Conservation (phyloP, 92 coral and sea anemone genomes). For the Epizoanthus illoricatus region DNA sequence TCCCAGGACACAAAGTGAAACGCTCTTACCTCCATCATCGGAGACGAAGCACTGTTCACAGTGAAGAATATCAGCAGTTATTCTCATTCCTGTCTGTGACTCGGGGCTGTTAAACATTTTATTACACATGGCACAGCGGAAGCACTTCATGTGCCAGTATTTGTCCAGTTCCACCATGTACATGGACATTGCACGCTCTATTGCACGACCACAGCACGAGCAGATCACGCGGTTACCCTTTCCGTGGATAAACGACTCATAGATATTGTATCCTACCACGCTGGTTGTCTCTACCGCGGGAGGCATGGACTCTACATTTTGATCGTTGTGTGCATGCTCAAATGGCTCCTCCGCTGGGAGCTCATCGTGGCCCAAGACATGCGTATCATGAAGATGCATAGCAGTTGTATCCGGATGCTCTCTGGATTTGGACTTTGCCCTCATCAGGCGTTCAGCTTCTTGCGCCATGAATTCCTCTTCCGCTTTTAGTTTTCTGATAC, state of each 20-base stretch:
- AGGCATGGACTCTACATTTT: constrained; percentile 8
- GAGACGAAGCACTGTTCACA: constrained; percentile 86
- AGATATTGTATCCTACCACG: constrained; percentile 62
- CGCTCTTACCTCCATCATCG: constrained; percentile 65
- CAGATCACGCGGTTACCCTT: constrained; percentile 78
- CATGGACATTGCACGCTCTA: constrained; percentile 68
- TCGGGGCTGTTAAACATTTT: constrained; percentile 76
- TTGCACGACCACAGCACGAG: constrained; percentile 69
- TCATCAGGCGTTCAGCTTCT: constrained; percentile 65
- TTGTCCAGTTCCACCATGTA: constrained; percentile 85
- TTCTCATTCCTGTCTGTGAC: constrained; percentile 41
- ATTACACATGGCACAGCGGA: constrained; percentile 91
- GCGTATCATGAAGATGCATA: not conserved
- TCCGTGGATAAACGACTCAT: constrained; percentile 77
- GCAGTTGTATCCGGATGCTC: not conserved
- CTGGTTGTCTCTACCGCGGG: constrained; percentile 30
- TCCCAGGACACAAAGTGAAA: not conserved
- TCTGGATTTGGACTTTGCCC: constrained; percentile 9
- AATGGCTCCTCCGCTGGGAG: not conserved
- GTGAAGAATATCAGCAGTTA: constrained; percentile 75
- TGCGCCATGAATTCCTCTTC: constrained; percentile 69
- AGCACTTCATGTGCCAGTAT: constrained; percentile 98
- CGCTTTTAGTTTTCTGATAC: constrained; percentile 48
- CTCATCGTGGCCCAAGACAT: not conserved
- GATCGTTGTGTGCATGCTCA: constrained; percentile 4